These are phyloP conservation scores for Montipora sp. DNA, from an alignment of 64 coral and sea anemone species.

Conservation along the genomic window DNA sequence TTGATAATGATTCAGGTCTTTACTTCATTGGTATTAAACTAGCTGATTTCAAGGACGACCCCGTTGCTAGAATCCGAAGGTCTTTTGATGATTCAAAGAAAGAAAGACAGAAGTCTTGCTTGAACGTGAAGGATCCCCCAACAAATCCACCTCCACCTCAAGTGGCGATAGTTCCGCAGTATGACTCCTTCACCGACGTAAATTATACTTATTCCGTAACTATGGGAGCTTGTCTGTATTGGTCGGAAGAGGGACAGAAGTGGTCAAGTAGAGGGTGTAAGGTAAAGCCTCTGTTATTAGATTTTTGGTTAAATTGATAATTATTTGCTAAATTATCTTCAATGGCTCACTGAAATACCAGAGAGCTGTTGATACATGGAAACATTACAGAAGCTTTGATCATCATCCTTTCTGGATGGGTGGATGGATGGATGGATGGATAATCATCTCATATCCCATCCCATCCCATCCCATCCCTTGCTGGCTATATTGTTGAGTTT, in stretches of 20 bases:
- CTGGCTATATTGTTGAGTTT: no score
- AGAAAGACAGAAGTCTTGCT: conserved; percentile 71
- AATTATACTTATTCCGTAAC: conserved; percentile 70
- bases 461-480: no score
- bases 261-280: conserved; percentile 82
- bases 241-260: conserved; percentile 51
- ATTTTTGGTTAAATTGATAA: no score
- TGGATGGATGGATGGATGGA: no score
- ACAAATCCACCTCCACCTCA: conserved; percentile 73
- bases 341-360: no score
- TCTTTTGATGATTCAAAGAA: conserved; percentile 33
- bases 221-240: conserved; percentile 69
- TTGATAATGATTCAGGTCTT: conserved; percentile 5
- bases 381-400: no score
- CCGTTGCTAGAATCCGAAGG: neutral
- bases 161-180: conserved; percentile 37
- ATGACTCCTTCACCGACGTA: conserved; percentile 51
- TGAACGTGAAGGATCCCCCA: conserved; percentile 78
- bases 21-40: conserved; percentile 19
- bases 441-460: no score
- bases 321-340: no score
- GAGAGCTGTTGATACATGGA: no score
- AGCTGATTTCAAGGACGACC: neutral
- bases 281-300: conserved; percentile 20
- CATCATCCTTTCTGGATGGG: no score